Evolutionary conservation across 1,140 invertebrate genomes (phyloP), one percentile per base, ranked within the genome.

Genomic region (Carposina sasakii): DNA sequence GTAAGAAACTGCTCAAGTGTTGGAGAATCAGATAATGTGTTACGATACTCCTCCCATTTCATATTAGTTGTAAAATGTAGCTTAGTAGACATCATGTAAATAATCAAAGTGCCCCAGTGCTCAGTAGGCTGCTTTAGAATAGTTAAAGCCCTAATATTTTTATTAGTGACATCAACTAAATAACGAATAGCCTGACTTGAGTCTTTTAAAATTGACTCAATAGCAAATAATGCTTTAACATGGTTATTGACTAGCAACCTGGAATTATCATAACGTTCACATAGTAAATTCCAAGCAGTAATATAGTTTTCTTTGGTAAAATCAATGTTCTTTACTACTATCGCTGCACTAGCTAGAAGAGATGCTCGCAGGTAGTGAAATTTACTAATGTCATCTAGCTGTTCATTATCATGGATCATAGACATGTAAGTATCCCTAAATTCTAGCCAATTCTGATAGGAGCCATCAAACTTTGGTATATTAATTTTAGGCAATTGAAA

Each of bases 391-490:
- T 54, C 23, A 20, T 22, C 34, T 2, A 71, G 43, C 10, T 33
- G 17, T 1, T 41, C 17, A 41, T 63, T 67, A 3, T 65, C 46
- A 52, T 75, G 61, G 26, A 75, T 69, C 6, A 70, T 21, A 17
- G 67, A 53, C 13, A 33, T 33, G 44, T 71, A 77, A 13, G 57
- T 66, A 43, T 73, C 67, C 26, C 52, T 46, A 52, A 75, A 77
- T 20, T 57, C 44, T 23, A 69, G 37, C 73, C 65, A 76, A 17
- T 70, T 44, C 30, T 61, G 41, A 31, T 50, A 67, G 41, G 47
- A 40, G 1, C 67, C 71, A 28, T 47, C 26, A 43, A 48, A 61
- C 8, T 21, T 13, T 2, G 43, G 43, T 9, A 53, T 12, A 17
- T 43, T 30, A 24, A 53, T 48, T 22, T 47, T 53, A 39, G 51